Evolutionary conservation across 35 echinoderm and acorn worm species (phyloP), one percentile per base, ranked within the genome.

Genomic region (Stichopus chloronotus): DNA sequence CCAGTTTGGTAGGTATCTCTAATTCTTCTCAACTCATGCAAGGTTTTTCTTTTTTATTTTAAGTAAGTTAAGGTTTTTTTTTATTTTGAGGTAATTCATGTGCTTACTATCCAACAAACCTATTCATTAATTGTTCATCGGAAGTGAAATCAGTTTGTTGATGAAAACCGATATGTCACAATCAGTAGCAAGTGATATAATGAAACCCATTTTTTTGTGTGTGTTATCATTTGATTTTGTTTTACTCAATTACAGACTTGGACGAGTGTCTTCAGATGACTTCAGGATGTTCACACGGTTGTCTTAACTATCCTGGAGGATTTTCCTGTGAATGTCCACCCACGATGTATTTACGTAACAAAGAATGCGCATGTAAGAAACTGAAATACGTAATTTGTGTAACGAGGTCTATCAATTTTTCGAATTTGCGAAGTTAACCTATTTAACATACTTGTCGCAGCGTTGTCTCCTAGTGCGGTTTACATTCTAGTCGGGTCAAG

Each of bases 221-320:
- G 30, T 43, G 30, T 43, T 43, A 43, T 43, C 30, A 43, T 43
- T 43, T 3, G 30, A 43, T 43, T 43, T 65, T 65, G 61, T 19
- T 79, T 23, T 79, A 25, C 5, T 22, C n/a, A n/a, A 79, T 79
- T 56, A 55, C 80, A 83, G 80, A 83, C 25, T 55, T 83, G 80
- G 80, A 83, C 52, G 80, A 83, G 19, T 83, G 80, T 55, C 25
- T 17, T 55, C 52, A 83, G 17, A 19, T 7, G 19, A 83, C 9
- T 5, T 83, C 80, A 55, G 80, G 80, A 52, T 83, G 80, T 83
- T 13, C 80, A 53, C 80, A n/a, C 10, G 80, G 55, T 5, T 83
- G 80, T 43, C 52, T 83, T 3, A 83, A 83, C 52, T 83, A 83
- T 56, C 80, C 80, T 10, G 80, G 80, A 14, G 80, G 80, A 56